Base-by-base conservation (phyloP, 2,888 invertebrate species). In the Hemaris fuciformis region DNA sequence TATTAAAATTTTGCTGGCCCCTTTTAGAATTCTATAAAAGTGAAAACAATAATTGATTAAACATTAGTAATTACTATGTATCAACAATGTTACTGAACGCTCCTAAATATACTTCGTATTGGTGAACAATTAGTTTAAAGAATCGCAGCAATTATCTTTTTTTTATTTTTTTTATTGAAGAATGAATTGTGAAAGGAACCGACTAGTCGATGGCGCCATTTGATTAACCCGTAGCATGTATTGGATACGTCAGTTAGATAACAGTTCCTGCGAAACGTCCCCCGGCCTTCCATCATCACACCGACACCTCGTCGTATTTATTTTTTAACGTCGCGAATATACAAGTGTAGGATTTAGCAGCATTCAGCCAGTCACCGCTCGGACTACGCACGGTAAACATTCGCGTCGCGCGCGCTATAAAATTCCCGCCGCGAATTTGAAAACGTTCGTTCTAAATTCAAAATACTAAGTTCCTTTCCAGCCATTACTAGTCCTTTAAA, bases 271-370 rank as follows among this genome's bases (percentile, higher is more conserved):
- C 41, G 60, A 63, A 86, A 78, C 79, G 78, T 72, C 73, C 75
- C 77, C 79, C 75, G 81, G 80, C 83, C 84, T 86, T 87, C 87
- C 85, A 87, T 88, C 88, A 84, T 86, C 87, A 78, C 83, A 83
- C 84, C 85, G 87, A 78, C 83, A 83, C 84, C 85, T 86, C 81
- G 74, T 73, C 70, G 83, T 83, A 79, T 87, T 85, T 89, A 87
- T 89, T 90, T 91, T 91, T 89, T 85, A 85, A 85, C 87, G 85
- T 80, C 76, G 87, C 87, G 87, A 88, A 90, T 88, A 89, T 89
- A 90, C 87, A 85, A 83, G 84, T 79, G 80, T 80, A 69, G 83
- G 77, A 80, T 83, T 85, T 80, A 80, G 83, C 83, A 76, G 77
- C 81, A 75, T 78, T 80, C 81, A 79, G 85, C 80, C 91, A 91